phyloP scores from a whole-genome alignment of 2,113 vertebrate genomes.

The Macquaria australasica region DNA sequence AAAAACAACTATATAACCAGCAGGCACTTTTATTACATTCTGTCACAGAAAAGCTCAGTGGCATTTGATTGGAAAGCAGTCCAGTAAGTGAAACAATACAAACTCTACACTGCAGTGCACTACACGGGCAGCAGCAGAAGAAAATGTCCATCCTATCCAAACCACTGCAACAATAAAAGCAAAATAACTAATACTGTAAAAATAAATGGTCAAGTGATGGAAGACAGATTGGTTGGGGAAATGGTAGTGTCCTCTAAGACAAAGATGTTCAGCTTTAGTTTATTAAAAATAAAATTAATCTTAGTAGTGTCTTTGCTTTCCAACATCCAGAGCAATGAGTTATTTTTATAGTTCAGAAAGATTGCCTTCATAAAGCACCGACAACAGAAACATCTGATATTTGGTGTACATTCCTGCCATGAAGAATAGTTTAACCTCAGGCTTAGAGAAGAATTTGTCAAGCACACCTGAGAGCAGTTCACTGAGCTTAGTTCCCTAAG shows the following conservation, averaged over 20 bases:
- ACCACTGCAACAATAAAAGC: conserved; percentile 14
- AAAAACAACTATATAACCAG: conserved; percentile 16
- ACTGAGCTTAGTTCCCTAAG: conserved; percentile 10
- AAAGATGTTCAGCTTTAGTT: conserved; percentile 14
- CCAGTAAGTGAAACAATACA: conserved; percentile 31
- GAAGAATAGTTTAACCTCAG: conserved; percentile 31
- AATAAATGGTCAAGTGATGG: conserved; percentile 6
- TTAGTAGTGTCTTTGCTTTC: neutral
- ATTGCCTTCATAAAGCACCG: neutral
- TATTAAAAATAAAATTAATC: conserved; percentile 22
- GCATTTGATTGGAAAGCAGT: conserved; percentile 44
- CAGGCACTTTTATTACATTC: conserved; percentile 52
- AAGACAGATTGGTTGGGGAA: neutral
- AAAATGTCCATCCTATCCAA: neutral
- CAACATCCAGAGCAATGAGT: neutral
- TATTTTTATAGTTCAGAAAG: conserved; percentile 17
- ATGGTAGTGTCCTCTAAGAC: neutral
- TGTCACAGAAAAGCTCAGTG: conserved; percentile 16
- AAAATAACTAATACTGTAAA: conserved; percentile 6
- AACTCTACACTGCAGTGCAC: conserved; percentile 3
- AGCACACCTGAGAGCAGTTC: conserved; percentile 21
- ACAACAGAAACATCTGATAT: conserved; percentile 8
- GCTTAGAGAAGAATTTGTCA: conserved; percentile 32
- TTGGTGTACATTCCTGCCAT: conserved; percentile 18
- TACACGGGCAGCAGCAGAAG: neutral